phyloP scores from a whole-genome alignment of 2,113 vertebrate genomes.

The Halcyon malimbica region DNA sequence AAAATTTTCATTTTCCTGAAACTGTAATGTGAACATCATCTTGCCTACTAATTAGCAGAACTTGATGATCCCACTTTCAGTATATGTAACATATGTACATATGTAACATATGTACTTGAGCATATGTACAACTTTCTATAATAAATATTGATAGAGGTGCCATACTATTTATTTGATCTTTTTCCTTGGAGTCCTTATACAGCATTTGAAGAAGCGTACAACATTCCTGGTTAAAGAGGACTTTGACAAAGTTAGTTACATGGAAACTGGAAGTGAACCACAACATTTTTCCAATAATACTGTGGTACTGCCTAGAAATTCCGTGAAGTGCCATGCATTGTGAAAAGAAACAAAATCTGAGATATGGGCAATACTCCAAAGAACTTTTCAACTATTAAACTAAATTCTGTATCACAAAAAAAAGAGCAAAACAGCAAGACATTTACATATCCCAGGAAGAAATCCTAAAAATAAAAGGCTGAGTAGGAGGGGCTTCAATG shows the following conservation, averaged over 20 bases:
- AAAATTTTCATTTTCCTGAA: constrained; percentile 66
- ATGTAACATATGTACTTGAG: neutral
- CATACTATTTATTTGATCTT: constrained; percentile 12
- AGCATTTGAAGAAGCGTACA: neutral
- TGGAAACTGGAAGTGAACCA: neutral
- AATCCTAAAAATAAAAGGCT: neutral
- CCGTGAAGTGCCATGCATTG: neutral
- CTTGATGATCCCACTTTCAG: constrained; percentile 48
- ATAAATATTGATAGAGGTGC: constrained; percentile 45
- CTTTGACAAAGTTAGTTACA: neutral
- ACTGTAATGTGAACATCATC: constrained; percentile 63
- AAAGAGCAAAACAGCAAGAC: neutral
- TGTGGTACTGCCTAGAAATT: neutral
- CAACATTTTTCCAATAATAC: neutral
- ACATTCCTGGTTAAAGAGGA: neutral
- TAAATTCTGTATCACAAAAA: neutral
- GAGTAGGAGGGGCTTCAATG: neutral
- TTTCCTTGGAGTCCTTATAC: neutral
- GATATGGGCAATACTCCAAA: neutral
- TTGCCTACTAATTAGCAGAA: constrained; percentile 55
- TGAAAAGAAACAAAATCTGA: neutral
- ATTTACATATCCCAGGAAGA: neutral
- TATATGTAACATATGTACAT: constrained; percentile 8
- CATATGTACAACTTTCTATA: constrained; percentile 29
- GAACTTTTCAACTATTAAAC: neutral